These are phyloP conservation scores for Stenchaetothrips biformis DNA, from an alignment of 2,888 invertebrate species.

Conservation along the genomic window DNA sequence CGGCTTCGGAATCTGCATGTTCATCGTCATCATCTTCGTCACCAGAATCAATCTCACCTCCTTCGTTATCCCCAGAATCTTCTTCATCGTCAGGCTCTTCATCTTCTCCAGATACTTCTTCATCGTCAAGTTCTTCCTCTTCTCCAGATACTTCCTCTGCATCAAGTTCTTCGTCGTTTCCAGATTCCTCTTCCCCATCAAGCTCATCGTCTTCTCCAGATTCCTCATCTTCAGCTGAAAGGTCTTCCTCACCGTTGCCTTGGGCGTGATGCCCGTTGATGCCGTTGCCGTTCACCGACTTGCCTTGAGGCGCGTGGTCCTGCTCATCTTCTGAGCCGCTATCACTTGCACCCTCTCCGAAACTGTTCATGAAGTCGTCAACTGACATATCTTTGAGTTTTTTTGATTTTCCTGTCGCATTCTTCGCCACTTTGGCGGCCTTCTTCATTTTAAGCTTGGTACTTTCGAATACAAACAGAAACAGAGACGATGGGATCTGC, in stretches of 20 bases:
- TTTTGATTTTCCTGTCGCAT: neutral
- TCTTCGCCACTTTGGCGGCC: neutral
- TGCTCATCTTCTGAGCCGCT: neutral
- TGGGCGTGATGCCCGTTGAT: neutral
- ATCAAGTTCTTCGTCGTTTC: conserved; percentile 3
- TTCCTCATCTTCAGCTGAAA: neutral
- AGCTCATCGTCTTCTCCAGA: no score
- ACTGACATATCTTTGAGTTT: neutral
- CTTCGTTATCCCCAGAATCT: neutral
- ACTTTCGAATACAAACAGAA: no score
- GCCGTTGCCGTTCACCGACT: neutral
- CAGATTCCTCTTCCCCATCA: neutral
- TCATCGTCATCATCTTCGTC: neutral
- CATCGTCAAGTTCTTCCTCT: neutral
- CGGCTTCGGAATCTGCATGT: conserved; percentile 26
- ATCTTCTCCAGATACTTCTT: neutral
- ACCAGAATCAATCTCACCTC: neutral
- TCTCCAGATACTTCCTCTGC: neutral
- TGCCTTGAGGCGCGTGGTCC: neutral
- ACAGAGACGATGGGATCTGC: neutral
- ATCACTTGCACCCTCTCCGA: conserved; percentile 1
- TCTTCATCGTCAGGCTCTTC: neutral
- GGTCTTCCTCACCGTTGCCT: neutral
- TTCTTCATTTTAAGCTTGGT: neutral
- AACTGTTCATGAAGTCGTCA: neutral